phyloP scores from a whole-genome alignment of 2,113 vertebrate genomes.

The Salminus brasiliensis region DNA sequence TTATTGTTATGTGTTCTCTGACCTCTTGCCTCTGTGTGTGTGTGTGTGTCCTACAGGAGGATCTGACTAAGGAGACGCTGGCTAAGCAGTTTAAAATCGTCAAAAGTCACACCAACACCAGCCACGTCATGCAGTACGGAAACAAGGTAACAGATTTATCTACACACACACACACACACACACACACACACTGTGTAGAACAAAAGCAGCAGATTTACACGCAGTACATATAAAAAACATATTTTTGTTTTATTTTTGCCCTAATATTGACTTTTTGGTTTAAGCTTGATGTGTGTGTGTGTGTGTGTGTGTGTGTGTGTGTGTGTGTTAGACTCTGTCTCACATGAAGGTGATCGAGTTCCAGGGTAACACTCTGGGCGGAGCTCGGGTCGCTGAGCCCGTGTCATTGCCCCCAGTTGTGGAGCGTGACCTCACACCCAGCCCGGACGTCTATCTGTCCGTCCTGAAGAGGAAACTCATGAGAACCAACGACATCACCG shows the following conservation, averaged over 20 bases:
- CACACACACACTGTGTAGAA: too few relatives aligned
- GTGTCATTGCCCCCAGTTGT: constrained; percentile 71
- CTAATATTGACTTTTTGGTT: background rate
- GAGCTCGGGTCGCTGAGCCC: constrained; percentile 53
- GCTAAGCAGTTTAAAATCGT: constrained; percentile 91
- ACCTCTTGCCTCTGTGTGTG: constrained; percentile 5
- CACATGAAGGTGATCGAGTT: constrained; percentile 90
- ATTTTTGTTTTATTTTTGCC: too few relatives aligned
- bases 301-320: constrained; percentile 1
- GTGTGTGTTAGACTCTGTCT: constrained; percentile 80
- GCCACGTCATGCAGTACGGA: constrained; percentile 96
- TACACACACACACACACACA: background rate
- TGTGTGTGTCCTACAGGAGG: constrained; percentile 79
- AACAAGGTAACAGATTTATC: constrained; percentile 79
- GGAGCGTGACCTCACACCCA: constrained; percentile 82
- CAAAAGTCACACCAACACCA: constrained; percentile 89
- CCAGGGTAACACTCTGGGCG: constrained; percentile 80
- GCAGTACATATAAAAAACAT: too few relatives aligned
- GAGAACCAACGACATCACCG: constrained; percentile 79
- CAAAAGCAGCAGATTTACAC: too few relatives aligned
- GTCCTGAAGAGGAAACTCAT: constrained; percentile 92
- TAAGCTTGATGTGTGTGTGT: background rate
- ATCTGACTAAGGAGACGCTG: constrained; percentile 87
- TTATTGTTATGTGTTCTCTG: too few relatives aligned
- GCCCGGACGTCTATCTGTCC: constrained; percentile 88